phyloP scores from a whole-genome alignment of 2,113 vertebrate species.

The Oncorhynchus mykiss region DNA sequence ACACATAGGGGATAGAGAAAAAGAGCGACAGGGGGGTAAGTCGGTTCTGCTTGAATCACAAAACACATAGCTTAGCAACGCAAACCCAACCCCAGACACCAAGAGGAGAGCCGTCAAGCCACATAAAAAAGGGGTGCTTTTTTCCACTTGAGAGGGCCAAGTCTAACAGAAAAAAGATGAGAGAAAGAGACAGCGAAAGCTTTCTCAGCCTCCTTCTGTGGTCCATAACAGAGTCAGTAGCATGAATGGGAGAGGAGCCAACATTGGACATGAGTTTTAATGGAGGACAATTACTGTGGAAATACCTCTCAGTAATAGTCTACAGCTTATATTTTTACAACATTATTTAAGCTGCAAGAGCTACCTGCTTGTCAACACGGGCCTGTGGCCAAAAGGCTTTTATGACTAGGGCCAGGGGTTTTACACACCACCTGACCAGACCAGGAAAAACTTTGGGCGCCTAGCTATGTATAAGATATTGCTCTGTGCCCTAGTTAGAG shows the following conservation, averaged over 20 bases:
- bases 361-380: constrained; percentile 24
- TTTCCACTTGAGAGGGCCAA: constrained; percentile 27
- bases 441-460: neutral
- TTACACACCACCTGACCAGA: no score
- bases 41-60: no score
- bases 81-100: no score
- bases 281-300: constrained; percentile 45
- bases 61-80: no score
- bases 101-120: constrained; percentile 16
- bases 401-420: no score
- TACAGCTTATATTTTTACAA: constrained; percentile 48
- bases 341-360: constrained; percentile 35
- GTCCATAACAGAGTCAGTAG: constrained; percentile 44
- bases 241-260: constrained; percentile 36
- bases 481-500: no score
- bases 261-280: constrained; percentile 36
- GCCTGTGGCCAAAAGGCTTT: constrained; percentile 42
- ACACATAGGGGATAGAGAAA: constrained; percentile 17
- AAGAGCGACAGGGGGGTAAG: constrained; percentile 1
- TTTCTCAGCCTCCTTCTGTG: neutral
- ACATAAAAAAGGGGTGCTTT: constrained; percentile 3
- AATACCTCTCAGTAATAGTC: constrained; percentile 43
- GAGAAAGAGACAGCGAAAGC: neutral
- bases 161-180: constrained; percentile 11
- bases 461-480: no score